phyloP scores from a whole-genome alignment of 2,797 vertebrate species.

The Muscicapa comitata region DNA sequence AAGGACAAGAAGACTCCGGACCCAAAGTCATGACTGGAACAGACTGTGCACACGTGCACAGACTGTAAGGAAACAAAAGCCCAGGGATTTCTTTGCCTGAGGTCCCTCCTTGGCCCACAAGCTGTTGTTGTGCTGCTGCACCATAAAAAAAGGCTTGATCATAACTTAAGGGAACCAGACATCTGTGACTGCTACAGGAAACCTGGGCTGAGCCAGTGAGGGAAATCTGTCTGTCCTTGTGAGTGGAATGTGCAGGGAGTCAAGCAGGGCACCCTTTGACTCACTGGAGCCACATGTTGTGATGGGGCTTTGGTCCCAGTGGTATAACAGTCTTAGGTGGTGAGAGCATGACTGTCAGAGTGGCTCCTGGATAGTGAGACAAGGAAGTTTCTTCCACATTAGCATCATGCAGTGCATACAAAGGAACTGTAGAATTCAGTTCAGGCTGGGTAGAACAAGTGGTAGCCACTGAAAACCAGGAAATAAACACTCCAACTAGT shows the following conservation, averaged over 20 bases:
- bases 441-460: neutral
- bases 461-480: neutral
- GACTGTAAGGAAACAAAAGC: neutral
- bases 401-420: neutral
- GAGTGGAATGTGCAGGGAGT: neutral
- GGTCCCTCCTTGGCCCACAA: rapidly evolving
- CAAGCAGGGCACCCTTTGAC: neutral
- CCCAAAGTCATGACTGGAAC: neutral
- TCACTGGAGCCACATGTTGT: neutral
- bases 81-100: neutral
- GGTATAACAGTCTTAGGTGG: neutral
- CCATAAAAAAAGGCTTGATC: rapidly evolving
- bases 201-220: neutral
- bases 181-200: neutral
- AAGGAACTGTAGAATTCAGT: neutral
- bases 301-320: rapidly evolving
- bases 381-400: neutral
- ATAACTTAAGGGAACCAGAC: neutral
- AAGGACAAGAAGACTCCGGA: neutral
- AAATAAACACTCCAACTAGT: neutral
- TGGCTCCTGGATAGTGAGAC: neutral
- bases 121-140: neutral
- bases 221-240: neutral
- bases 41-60: too few relatives aligned
- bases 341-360: neutral